Base-by-base conservation (phyloP, 1,140 invertebrate species). In the Pteromalus puparum region DNA sequence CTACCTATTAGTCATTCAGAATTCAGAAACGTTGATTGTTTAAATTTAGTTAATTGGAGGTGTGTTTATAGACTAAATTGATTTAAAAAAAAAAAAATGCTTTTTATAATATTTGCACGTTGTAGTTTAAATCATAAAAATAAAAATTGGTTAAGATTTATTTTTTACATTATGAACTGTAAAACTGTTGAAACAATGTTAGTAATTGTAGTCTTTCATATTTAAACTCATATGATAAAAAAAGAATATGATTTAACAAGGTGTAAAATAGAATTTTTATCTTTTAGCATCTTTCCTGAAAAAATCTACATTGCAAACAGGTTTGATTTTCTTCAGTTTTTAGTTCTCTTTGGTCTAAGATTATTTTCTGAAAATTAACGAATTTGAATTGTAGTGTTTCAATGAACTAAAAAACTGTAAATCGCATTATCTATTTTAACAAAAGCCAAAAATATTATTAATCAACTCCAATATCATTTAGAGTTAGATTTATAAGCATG, bases 271-370 rank as follows among this genome's bases (percentile, higher is more conserved):
- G 46, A 75, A 61, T 81, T 81, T 81, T 81, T 81, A 81, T 65
- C 48, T 72, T 81, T 73, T 81, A 81, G 79, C 68, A 72, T 81
- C 79, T 81, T 81, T 82, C 67, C 73, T 82, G 53, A 82, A 82
- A 82, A 61, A 82, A 82, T 76, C 73, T 42, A 68, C 67, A 67
- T 82, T 72, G 13, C 61, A 82, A 82, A 46, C 81, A 67, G 73
- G 53, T 82, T 76, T 82, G 72, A 76, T 76, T 77, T 83, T 77
- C 76, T 78, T 68, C 38, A 83, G 61, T 76, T 83, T 83, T 83
- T 68, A 48, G 34, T 77, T 70, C 7, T 42, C 2, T 77, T 82
- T 61, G 6, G 12, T 73, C 13, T 42, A 24, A 80, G 18, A 46
- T 2, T 26, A 70, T 78, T 78, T 78, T 48, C 48, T 74, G 38